phyloP scores from a whole-genome alignment of 2,888 invertebrate genomes.

The Gonocerus acuteangulatus region DNA sequence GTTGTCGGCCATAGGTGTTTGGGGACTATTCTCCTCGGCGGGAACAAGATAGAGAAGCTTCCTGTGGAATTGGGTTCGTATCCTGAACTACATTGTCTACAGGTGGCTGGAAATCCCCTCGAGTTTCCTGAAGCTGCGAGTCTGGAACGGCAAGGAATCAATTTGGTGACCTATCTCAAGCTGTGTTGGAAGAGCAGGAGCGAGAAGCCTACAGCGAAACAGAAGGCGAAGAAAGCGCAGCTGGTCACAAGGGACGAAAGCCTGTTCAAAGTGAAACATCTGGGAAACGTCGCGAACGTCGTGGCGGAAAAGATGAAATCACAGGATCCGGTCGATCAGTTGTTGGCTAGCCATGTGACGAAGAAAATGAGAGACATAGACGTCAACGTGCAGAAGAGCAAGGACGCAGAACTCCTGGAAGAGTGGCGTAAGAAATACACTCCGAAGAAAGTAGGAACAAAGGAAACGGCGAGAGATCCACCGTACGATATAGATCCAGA shows the following conservation, averaged over 20 bases:
- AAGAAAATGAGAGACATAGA: conserved; percentile 7
- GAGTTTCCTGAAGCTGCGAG: not conserved
- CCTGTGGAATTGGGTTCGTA: conserved; percentile 52
- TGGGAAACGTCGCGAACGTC: conserved; percentile 1
- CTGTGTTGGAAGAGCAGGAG: conserved; percentile 2
- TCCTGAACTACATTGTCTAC: not conserved
- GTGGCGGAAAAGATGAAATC: conserved; percentile 10
- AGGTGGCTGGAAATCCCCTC: conserved; percentile 1
- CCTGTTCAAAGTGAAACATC: not conserved
- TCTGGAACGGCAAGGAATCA: not conserved
- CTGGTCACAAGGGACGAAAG: not conserved
- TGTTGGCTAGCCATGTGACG: conserved; percentile 1
- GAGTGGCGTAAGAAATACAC: not conserved
- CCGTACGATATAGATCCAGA: conserved; percentile 5
- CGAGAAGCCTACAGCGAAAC: not conserved
- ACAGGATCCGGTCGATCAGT: conserved; percentile 2
- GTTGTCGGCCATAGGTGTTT: conserved; percentile 52
- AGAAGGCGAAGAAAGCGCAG: not conserved
- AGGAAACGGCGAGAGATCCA: not conserved
- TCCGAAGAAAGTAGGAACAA: not conserved
- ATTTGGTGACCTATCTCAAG: not conserved
- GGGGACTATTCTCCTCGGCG: conserved; percentile 56
- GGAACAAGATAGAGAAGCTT: conserved; percentile 52
- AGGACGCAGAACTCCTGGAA: not conserved
- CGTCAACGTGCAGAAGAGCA: not conserved